phyloP scores from a whole-genome alignment of 2,113 vertebrate genomes.

The Clarias macrocephalus region DNA sequence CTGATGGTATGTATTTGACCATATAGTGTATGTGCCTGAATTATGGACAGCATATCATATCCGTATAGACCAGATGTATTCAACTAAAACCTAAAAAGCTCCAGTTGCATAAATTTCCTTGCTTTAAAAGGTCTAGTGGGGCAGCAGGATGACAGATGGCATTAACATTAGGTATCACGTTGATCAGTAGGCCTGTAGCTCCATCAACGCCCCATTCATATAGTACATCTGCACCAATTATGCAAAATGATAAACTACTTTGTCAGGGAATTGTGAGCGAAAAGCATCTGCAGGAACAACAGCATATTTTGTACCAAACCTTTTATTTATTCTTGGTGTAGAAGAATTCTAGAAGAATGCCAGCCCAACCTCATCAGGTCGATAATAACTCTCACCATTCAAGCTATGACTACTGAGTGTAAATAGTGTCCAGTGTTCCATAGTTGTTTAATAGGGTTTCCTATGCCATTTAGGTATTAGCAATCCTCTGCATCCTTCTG shows the following conservation, averaged over 20 bases:
- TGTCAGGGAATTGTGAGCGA: neutral
- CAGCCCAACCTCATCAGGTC: neutral
- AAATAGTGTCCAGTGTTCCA: neutral
- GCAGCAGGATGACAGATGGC: neutral
- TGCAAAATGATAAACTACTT: neutral
- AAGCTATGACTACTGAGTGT: neutral
- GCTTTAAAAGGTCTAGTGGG: neutral
- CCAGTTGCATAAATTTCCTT: neutral
- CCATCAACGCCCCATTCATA: neutral
- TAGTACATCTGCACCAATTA: neutral
- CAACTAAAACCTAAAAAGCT: neutral
- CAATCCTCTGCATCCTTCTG: neutral
- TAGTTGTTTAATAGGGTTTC: neutral
- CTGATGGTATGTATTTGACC: neutral
- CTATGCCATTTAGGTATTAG: neutral
- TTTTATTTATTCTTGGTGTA: neutral
- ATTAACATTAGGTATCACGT: neutral
- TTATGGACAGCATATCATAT: neutral
- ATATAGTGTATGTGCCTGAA: neutral
- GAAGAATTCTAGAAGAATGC: neutral
- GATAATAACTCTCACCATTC: neutral
- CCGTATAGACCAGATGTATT: neutral
- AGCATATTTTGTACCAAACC: neutral
- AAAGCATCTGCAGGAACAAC: neutral
- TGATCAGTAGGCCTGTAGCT: neutral